Evolutionary conservation across 2,113 vertebrate species (phyloP).

Genomic region (Oceanodroma tethys): DNA sequence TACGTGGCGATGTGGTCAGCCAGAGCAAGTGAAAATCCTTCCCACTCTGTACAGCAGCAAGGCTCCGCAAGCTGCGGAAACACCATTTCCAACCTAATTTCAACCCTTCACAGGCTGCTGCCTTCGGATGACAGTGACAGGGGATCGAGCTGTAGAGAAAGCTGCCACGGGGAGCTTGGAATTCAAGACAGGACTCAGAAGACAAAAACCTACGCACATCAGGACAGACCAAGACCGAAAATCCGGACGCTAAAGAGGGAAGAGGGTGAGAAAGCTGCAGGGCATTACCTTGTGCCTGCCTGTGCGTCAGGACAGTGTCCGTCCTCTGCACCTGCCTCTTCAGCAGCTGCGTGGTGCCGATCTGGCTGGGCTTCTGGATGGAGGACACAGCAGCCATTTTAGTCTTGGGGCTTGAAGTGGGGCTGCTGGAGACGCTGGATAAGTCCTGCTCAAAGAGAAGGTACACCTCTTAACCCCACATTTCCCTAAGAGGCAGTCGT

Average conservation of each 20-base stretch:
- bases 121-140: rapidly evolving
- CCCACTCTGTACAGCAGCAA: background rate
- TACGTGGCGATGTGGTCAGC: background rate
- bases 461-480: rapidly evolving
- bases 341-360: slow-evolving; percentile 83
- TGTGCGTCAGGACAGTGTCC: slow-evolving; percentile 85
- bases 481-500: rapidly evolving
- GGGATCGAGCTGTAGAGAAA: background rate
- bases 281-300: slow-evolving; percentile 88
- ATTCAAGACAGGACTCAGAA: background rate
- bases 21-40: background rate
- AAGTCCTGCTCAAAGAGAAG: slow-evolving; percentile 77
- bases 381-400: slow-evolving; percentile 83
- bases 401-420: slow-evolving; percentile 93
- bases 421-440: slow-evolving; percentile 95
- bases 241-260: rapidly evolving
- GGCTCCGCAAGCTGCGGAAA: background rate
- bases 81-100: background rate
- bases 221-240: background rate
- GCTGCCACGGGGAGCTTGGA: background rate
- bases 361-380: slow-evolving; percentile 85
- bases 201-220: background rate
- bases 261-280: background rate
- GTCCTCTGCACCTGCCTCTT: slow-evolving; percentile 89
- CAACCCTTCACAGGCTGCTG: background rate